Evolutionary conservation across 2,888 invertebrate genomes (phyloP).

Genomic region (Erannis defoliaria): DNA sequence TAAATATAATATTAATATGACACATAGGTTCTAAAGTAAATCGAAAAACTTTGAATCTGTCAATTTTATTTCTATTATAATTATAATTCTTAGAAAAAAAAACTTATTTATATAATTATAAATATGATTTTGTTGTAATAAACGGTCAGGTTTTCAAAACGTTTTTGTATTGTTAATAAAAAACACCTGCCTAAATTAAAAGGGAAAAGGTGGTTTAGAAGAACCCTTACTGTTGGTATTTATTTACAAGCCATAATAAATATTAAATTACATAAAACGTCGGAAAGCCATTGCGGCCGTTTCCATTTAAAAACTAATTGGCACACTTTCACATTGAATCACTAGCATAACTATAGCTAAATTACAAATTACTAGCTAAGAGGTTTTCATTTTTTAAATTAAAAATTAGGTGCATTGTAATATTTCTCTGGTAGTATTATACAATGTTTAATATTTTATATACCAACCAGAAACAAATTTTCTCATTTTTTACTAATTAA

Average conservation of each 20-base stretch:
- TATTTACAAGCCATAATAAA: constrained; percentile 77
- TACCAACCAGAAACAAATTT: background rate
- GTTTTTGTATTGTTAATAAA: too few species aligned
- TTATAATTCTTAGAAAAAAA: too few species aligned
- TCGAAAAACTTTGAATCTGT: too few species aligned
- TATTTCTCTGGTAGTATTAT: constrained; percentile 1
- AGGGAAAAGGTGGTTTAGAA: constrained; percentile 1
- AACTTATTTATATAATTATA: too few species aligned
- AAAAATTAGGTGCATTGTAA: constrained; percentile 36
- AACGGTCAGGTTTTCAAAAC: too few species aligned
- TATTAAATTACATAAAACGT: constrained; percentile 71
- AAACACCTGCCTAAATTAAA: too few species aligned
- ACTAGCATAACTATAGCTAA: constrained; percentile 83
- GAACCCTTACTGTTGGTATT: constrained; percentile 33
- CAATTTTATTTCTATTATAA: too few species aligned
- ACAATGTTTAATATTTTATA: background rate
- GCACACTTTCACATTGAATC: constrained; percentile 85
- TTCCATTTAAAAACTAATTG: constrained; percentile 77
- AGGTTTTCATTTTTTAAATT: constrained; percentile 61
- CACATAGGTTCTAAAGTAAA: background rate
- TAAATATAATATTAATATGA: too few species aligned
- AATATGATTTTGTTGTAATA: too few species aligned
- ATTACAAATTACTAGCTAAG: constrained; percentile 73
- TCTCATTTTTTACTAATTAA: too few species aligned
- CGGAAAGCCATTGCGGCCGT: constrained; percentile 58